Conservation (phyloP, 2,888 invertebrate genomes). For the Pristionchus fissidentatus region DNA sequence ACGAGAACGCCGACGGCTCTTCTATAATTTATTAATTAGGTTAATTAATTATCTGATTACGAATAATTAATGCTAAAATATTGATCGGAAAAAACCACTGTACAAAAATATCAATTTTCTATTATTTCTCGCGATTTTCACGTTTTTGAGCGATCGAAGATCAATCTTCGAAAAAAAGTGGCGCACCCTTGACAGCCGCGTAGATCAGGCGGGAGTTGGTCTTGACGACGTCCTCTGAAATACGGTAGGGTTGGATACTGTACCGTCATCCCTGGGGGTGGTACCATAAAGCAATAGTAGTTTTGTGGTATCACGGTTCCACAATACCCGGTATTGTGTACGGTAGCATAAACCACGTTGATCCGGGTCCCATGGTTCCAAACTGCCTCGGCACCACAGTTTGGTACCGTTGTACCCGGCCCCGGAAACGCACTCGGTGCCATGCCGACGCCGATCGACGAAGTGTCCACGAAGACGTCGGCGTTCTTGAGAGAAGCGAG, state of each 20-base stretch:
- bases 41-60: neutral
- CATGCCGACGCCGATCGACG: conserved; percentile 13
- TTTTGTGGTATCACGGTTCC: too few species aligned
- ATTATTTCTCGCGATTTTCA: neutral
- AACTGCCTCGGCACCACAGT: neutral
- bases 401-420: neutral
- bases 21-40: too few species aligned
- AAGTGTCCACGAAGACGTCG: conserved; percentile 43
- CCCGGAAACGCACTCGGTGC: neutral
- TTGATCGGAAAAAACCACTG: too few species aligned
- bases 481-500: conserved; percentile 36
- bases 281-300: too few species aligned
- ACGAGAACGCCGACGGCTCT: neutral
- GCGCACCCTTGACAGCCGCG: neutral
- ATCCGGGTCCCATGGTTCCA: neutral
- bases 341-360: too few species aligned
- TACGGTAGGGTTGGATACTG: too few species aligned
- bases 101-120: neutral
- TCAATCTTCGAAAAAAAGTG: neutral
- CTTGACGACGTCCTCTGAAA: conserved; percentile 21
- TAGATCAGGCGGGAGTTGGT: conserved; percentile 3
- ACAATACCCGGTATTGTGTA: too few species aligned
- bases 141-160: neutral
- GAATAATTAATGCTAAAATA: neutral
- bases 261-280: neutral